These are phyloP conservation scores for Patagioenas fasciata DNA, from an alignment of 2,113 vertebrate species.

Conservation along the genomic window DNA sequence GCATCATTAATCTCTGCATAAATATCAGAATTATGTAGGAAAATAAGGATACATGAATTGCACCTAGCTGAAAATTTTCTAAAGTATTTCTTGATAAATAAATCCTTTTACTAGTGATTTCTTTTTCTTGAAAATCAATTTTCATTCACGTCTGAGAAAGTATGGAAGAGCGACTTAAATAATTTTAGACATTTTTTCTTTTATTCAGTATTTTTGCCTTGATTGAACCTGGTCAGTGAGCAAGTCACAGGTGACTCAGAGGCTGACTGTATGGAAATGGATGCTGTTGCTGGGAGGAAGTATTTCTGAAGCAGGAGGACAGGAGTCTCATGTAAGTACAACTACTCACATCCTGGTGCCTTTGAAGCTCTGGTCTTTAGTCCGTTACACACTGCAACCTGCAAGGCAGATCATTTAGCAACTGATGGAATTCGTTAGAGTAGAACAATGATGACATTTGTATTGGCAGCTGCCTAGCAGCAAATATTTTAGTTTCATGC, in stretches of 20 bases:
- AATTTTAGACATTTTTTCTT: neutral
- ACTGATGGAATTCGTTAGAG: slow-evolving; percentile 60
- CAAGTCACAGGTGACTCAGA: slow-evolving; percentile 15
- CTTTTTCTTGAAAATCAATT: neutral
- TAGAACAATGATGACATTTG: slow-evolving; percentile 45
- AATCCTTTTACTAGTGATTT: neutral
- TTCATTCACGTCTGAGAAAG: neutral
- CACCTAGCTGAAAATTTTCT: neutral
- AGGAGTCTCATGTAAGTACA: neutral
- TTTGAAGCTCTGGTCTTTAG: neutral
- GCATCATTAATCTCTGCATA: slow-evolving; percentile 4
- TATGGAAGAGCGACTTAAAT: neutral
- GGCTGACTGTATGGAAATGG: neutral
- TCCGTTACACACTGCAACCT: slow-evolving; percentile 29
- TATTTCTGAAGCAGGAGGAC: neutral
- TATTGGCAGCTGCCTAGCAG: slow-evolving; percentile 53
- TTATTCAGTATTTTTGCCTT: neutral
- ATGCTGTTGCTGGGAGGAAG: neutral
- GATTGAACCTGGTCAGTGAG: neutral
- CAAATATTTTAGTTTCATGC: slow-evolving; percentile 59
- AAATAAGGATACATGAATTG: neutral
- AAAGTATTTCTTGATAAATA: neutral
- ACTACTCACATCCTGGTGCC: neutral
- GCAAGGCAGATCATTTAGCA: slow-evolving; percentile 61
- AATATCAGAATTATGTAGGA: neutral